Evolutionary conservation across 1,140 invertebrate species (phyloP).

Genomic region (fruit fly (Drosophila melanogaster)): Release_6_plus_ISO1_MT NT_033777.3:22558501-22559000

Average conservation of each 20-base stretch:
- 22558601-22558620: slow-evolving; percentile 55
- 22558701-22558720: slow-evolving; percentile 73
- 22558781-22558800: slow-evolving; percentile 50
- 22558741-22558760: slow-evolving; percentile 47
- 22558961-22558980: slow-evolving; percentile 3
- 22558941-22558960: slow-evolving; percentile 19
- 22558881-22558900: slow-evolving; percentile 68
- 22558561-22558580: slow-evolving; percentile 75
- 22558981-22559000: neutral
- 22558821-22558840: slow-evolving; percentile 21
- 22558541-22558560: slow-evolving; percentile 74
- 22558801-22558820: slow-evolving; percentile 25
- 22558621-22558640: slow-evolving; percentile 77
- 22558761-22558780: slow-evolving; percentile 46
- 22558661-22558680: slow-evolving; percentile 72
- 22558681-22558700: slow-evolving; percentile 70
- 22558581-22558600: slow-evolving; percentile 66
- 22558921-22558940: slow-evolving; percentile 73
- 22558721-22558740: slow-evolving; percentile 56
- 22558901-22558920: slow-evolving; percentile 37
- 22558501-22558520: slow-evolving; percentile 58
- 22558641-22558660: slow-evolving; percentile 44
- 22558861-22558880: slow-evolving; percentile 83
- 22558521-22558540: slow-evolving; percentile 54
- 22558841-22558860: slow-evolving; percentile 77